Conservation (phyloP, 2,113 vertebrate species). For the Peucedramus taeniatus region DNA sequence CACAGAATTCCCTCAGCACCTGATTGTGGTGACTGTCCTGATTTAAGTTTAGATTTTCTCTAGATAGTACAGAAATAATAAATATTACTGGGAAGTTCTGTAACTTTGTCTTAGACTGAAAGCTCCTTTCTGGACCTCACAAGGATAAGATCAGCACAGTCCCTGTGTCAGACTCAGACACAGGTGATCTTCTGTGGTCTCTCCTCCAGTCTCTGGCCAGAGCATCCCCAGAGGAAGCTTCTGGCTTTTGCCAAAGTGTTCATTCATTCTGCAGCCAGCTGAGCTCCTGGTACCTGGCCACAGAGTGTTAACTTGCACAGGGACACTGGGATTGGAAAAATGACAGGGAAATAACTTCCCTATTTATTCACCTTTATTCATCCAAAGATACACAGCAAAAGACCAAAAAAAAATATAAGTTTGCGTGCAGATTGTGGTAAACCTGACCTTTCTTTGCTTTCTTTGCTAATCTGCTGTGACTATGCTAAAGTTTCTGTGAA, state of each 20-base stretch:
- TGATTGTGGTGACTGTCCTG: not conserved
- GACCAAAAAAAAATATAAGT: not conserved
- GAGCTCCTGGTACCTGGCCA: not conserved
- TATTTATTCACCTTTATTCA: not conserved
- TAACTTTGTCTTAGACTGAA: not conserved
- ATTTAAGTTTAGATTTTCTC: not conserved
- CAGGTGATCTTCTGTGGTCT: not conserved
- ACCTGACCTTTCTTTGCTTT: not conserved
- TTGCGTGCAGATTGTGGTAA: not conserved
- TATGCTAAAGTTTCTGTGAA: not conserved
- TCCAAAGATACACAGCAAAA: not conserved
- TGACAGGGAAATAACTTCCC: not conserved
- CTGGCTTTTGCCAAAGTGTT: not conserved
- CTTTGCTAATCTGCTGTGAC: not conserved
- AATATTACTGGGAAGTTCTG: not conserved
- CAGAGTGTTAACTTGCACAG: not conserved
- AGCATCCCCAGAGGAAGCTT: not conserved
- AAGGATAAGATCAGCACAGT: not conserved
- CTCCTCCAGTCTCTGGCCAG: not conserved
- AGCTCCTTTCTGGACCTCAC: not conserved
- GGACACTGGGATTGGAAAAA: not conserved
- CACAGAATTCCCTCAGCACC: not conserved
- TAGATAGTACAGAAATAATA: not conserved
- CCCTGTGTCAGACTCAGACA: not conserved
- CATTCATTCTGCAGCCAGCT: not conserved